phyloP scores from a whole-genome alignment of 2,113 vertebrate genomes.

The Callionymus lyra region DNA sequence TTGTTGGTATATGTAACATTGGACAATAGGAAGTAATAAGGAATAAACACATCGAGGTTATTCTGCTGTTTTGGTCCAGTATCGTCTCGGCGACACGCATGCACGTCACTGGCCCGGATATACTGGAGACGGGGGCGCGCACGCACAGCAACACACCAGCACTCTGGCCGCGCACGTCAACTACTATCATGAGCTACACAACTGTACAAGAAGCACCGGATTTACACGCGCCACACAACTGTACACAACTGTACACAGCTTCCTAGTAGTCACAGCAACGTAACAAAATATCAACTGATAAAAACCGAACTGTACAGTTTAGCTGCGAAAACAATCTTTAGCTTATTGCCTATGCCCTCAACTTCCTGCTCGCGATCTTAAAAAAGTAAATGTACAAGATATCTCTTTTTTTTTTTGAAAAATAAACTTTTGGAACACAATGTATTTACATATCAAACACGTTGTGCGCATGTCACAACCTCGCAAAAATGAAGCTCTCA shows the following conservation, averaged over 20 bases:
- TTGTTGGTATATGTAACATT: constrained; percentile 85
- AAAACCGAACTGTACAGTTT: constrained; percentile 74
- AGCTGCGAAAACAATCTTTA: constrained; percentile 82
- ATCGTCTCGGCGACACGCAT: constrained; percentile 80
- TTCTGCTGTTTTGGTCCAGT: constrained; percentile 77
- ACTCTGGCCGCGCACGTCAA: constrained; percentile 31
- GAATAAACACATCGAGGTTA: constrained; percentile 53
- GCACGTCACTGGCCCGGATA: constrained; percentile 81
- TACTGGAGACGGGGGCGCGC: constrained; percentile 23
- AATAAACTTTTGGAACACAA: constrained; percentile 44
- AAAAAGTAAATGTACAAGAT: constrained; percentile 28
- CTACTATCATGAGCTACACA: constrained; percentile 77
- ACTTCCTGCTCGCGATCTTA: constrained; percentile 26
- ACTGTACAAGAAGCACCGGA: constrained; percentile 79
- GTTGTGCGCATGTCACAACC: background rate
- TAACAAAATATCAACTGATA: constrained; percentile 40
- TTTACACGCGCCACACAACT: too few species aligned
- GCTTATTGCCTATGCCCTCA: constrained; percentile 97
- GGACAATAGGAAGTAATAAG: constrained; percentile 68
- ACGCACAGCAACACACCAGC: constrained; percentile 62
- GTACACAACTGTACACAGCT: constrained; percentile 84
- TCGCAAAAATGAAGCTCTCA: too few species aligned
- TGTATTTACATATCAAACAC: constrained; percentile 55
- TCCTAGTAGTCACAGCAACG: constrained; percentile 13
- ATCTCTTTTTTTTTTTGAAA: constrained; percentile 29